Evolutionary conservation across 2,797 vertebrate species (phyloP).

Genomic region (Bradypodion ventrale): DNA sequence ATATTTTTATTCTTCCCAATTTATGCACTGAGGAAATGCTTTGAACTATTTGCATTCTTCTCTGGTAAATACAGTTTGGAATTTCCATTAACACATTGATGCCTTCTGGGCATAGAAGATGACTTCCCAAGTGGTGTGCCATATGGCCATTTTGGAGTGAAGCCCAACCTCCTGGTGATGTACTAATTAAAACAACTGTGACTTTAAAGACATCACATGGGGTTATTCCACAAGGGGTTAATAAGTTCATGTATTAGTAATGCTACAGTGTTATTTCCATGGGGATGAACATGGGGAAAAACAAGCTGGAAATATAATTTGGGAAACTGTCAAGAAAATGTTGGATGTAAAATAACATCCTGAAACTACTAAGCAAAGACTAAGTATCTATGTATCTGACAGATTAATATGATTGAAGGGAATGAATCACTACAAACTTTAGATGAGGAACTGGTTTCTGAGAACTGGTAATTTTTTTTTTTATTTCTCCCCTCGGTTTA

Average conservation of each 20-base stretch:
- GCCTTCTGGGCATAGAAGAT: conserved; percentile 4
- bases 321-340: not conserved
- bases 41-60: not conserved
- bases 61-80: conserved; percentile 43
- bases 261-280: conserved; percentile 25
- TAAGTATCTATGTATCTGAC: not conserved
- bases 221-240: conserved; percentile 25
- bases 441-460: not conserved
- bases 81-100: conserved; percentile 35
- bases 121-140: not conserved
- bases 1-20: not conserved
- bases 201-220: conserved; percentile 32
- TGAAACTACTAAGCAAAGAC: conserved; percentile 12
- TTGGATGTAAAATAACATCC: conserved; percentile 3
- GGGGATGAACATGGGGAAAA: not conserved
- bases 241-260: conserved; percentile 30
- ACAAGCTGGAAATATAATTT: conserved; percentile 4
- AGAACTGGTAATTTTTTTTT: not conserved
- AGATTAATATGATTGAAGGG: not conserved
- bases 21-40: not conserved
- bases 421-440: not conserved
- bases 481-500: not conserved
- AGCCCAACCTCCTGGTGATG: conserved; percentile 27
- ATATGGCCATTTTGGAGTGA: conserved; percentile 22
- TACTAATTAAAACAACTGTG: conserved; percentile 36